phyloP scores from a whole-genome alignment of 2,113 vertebrate genomes.

The Tetrao urogallus region DNA sequence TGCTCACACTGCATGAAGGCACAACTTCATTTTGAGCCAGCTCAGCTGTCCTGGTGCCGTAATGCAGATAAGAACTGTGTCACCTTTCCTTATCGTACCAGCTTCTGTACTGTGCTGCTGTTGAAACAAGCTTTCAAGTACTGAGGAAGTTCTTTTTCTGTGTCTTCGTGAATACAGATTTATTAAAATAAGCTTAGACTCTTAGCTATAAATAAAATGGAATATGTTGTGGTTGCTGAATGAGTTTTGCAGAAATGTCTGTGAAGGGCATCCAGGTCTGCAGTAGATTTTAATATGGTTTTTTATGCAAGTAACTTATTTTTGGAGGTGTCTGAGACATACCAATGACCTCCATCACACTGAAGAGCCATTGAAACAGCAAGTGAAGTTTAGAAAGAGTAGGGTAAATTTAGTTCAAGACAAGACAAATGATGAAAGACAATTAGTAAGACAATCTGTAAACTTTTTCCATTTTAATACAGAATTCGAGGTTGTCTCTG shows the following conservation, averaged over 20 bases:
- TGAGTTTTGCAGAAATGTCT: not conserved
- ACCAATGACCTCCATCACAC: not conserved
- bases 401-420: not conserved
- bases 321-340: not conserved
- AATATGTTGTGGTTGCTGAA: slow-evolving; percentile 1
- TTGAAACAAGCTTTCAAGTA: not conserved
- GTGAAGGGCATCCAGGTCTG: not conserved
- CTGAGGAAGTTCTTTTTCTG: not conserved
- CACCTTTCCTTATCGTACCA: rapidly evolving
- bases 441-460: not conserved
- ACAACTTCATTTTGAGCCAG: not conserved
- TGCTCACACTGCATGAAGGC: not conserved
- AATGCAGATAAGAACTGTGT: not conserved
- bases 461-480: not conserved
- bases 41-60: not conserved
- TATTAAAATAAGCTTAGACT: not conserved
- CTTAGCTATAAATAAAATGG: not conserved
- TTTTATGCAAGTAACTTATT: not conserved
- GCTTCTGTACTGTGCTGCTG: not conserved
- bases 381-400: not conserved
- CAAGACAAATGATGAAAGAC: not conserved
- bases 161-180: not conserved
- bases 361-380: not conserved
- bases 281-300: not conserved
- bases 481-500: not conserved